phyloP scores from a whole-genome alignment of 2,113 vertebrate species.

The Taxidea taxus region DNA sequence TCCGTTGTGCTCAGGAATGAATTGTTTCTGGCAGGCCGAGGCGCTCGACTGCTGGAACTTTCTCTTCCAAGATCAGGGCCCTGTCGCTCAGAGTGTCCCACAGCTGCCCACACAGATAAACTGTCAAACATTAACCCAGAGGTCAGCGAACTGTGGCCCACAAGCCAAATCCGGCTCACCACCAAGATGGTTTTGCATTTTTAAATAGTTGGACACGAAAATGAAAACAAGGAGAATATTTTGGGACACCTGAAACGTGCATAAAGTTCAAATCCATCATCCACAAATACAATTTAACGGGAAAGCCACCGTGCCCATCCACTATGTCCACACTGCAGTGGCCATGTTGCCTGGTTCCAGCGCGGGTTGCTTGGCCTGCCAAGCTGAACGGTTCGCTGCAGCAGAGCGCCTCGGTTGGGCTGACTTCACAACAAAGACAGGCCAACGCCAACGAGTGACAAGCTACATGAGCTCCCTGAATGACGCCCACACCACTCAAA shows the following conservation, averaged over 20 bases:
- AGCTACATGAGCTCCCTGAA: background rate
- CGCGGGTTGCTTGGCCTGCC: background rate
- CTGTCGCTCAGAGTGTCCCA: background rate
- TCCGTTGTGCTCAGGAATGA: background rate
- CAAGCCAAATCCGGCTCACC: background rate
- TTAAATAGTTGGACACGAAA: background rate
- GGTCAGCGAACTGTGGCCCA: background rate
- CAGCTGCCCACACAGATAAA: background rate
- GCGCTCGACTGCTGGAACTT: background rate
- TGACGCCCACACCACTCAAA: background rate
- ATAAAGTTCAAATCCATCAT: background rate
- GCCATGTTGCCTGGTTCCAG: background rate
- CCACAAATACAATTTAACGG: background rate
- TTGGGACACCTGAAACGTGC: background rate
- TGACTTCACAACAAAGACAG: background rate
- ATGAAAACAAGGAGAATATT: background rate
- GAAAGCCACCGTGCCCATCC: no score
- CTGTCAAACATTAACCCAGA: background rate
- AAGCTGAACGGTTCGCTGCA: background rate
- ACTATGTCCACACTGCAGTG: rapidly evolving
- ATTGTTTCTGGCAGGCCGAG: background rate
- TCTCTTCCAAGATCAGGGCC: background rate
- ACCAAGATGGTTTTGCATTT: background rate
- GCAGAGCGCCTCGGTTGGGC: background rate
- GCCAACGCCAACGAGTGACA: background rate